Evolutionary conservation across 23 tunicate genomes (phyloP), one percentile per base, ranked within the genome.

Genomic region (Oikopleura albicans): DNA sequence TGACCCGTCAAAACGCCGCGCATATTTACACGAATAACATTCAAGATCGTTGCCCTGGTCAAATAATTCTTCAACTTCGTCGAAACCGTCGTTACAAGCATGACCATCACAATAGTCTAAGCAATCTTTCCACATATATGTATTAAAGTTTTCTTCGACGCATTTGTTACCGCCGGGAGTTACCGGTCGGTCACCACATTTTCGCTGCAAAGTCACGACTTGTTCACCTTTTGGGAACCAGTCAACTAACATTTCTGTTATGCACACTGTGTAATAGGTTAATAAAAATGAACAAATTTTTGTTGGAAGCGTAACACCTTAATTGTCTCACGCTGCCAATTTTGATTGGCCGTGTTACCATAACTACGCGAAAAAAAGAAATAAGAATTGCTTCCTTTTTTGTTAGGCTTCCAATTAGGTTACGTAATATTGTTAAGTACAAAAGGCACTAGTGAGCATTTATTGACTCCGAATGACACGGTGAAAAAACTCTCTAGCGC

Each of bases 221-320:
- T 71, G 79, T 31, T 16, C 79, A 2, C 79, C 79, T 31, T 29
- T 71, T 71, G 34, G 79, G 35, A 29, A 12, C 79, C 79, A 71
- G 79, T 71, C 79, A 37, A 71, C 79, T 16, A 71, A 12, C 79
- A 71, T 16, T 29, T 71, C 79, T 71, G 79, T 29, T 2, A 71
- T 71, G 31, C 79, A 71, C 34, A 71, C 79, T 22, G n/a, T n/a
- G n/a, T n/a, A n/a, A n/a, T n/a, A n/a, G n/a, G n/a, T n/a, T n/a
- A n/a, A n/a, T n/a, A n/a, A n/a, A n/a, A n/a, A n/a, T n/a, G n/a
- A n/a, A n/a, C n/a, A n/a, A n/a, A n/a, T n/a, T n/a, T n/a, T n/a
- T n/a, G n/a, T n/a, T n/a, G n/a, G n/a, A n/a, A n/a, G n/a, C n/a
- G n/a, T n/a, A n/a, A n/a, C n/a, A n/a, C n/a, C n/a, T n/a, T n/a